Conservation (phyloP, 1,140 invertebrate genomes). For the Lasaia peninsularis region DNA sequence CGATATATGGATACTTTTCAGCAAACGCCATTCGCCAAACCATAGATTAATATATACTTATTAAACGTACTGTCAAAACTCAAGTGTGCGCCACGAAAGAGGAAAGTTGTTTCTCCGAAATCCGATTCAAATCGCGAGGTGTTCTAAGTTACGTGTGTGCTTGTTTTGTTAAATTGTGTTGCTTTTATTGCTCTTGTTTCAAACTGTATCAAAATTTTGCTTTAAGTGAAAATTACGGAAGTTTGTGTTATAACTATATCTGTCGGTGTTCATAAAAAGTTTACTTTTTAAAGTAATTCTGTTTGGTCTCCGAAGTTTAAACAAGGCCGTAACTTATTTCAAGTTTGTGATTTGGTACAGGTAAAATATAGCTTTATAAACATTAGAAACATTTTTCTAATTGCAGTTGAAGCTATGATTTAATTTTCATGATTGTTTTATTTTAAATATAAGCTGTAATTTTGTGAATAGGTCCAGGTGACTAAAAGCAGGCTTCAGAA, state of each 20-base stretch:
- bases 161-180: constrained; percentile 17
- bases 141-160: constrained; percentile 10
- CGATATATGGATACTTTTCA: neutral
- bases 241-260: constrained; percentile 9
- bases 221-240: constrained; percentile 18
- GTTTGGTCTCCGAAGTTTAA: constrained; percentile 26
- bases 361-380: too few species aligned
- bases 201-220: constrained; percentile 1
- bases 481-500: too few species aligned
- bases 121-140: neutral
- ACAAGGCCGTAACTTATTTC: constrained; percentile 29
- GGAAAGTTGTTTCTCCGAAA: neutral
- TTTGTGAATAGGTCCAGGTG: too few species aligned
- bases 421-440: too few species aligned
- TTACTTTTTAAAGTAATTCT: constrained; percentile 24
- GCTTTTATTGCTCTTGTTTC: neutral
- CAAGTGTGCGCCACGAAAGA: constrained; percentile 26
- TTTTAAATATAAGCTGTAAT: too few species aligned
- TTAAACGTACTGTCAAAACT: too few species aligned
- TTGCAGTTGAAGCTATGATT: too few species aligned
- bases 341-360: too few species aligned
- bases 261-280: constrained; percentile 15
- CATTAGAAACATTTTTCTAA: too few species aligned
- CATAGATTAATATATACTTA: too few species aligned
- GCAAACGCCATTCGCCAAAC: neutral